Base-by-base conservation (phyloP, 1,140 invertebrate genomes). In the Drosophila truncata region DNA sequence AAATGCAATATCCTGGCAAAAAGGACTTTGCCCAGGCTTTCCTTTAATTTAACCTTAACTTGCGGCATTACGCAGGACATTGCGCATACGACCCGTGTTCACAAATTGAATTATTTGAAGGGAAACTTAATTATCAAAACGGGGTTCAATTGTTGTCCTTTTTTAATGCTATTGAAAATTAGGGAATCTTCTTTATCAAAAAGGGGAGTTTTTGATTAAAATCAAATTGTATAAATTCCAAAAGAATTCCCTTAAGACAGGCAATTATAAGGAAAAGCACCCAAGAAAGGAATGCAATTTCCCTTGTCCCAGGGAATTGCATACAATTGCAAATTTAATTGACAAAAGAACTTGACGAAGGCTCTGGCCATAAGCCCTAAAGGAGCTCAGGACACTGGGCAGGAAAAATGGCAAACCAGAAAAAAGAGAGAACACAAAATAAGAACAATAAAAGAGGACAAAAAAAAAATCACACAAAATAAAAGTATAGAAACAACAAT, bases 121-220 rank as follows among this genome's bases (percentile, higher is more conserved):
- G 50, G 44, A 77, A 82, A 82, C 52, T 72, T 71, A 82, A 82
- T 71, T 82, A 57, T 14, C n/a, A 55, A 55, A 55, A n/a, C n/a
- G 16, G 52, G 20, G 14, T 25, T 55, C 52, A 55, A 37, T 25
- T 54, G 8, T 25, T 54, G 8, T 13, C 33, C 13, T 18, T 31
- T 49, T 16, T 4, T 16, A 29, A 39, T 49, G 10, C 20, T 6
- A 39, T 59, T 50, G 66, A 59, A 59, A 71, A 72, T 71, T 41
- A 41, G 44, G 27, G 64, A 57, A 58, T 33, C 25, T 47, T 46
- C 47, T 25, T n/a, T 8, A 64, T 11, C 20, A 29, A 25, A n/a
- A 11, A 13, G 14, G 4, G 4, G 14, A 18, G n/a, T 13, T 31
- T 33, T 27, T 20, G 29, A 13, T 33, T 16, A 7, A 44, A 42